phyloP scores from a whole-genome alignment of 2,797 vertebrate species.

The Sebastes taczanowskii region DNA sequence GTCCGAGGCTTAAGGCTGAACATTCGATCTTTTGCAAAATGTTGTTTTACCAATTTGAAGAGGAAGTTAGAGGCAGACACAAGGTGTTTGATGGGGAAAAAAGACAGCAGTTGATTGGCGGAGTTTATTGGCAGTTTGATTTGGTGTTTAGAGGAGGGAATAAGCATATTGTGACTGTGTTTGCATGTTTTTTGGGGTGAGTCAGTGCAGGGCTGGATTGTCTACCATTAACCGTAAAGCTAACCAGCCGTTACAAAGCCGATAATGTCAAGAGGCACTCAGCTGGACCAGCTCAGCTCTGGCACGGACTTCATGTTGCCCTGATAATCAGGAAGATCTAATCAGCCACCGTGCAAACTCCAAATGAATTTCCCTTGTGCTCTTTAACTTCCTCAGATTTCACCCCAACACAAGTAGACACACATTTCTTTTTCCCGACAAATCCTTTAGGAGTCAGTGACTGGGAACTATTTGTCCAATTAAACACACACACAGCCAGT shows the following conservation, averaged over 20 bases:
- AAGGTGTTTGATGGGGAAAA: not conserved
- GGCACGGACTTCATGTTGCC: not conserved
- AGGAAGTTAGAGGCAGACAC: not conserved
- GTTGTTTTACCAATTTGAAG: not conserved
- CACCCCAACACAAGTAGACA: not conserved
- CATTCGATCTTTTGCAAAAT: not conserved
- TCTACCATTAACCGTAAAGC: slow-evolving; percentile 14
- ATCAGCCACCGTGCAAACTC: not conserved
- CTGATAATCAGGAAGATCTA: slow-evolving; percentile 30
- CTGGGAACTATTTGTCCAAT: not conserved
- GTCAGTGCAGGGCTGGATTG: not conserved
- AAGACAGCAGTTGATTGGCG: too few relatives aligned
- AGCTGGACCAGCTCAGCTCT: not conserved
- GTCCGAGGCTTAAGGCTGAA: not conserved
- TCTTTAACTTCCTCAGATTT: not conserved
- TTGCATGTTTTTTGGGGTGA: not conserved
- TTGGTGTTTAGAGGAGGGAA: not conserved
- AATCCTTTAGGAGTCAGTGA: not conserved
- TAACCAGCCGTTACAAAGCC: slow-evolving; percentile 39
- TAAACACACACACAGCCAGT: not conserved
- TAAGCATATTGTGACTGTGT: not conserved
- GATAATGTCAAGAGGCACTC: slow-evolving; percentile 41
- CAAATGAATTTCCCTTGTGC: not conserved
- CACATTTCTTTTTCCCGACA: not conserved
- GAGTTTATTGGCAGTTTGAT: not conserved